phyloP scores from a whole-genome alignment of 2,888 invertebrate genomes.

The Rapana venosa region DNA sequence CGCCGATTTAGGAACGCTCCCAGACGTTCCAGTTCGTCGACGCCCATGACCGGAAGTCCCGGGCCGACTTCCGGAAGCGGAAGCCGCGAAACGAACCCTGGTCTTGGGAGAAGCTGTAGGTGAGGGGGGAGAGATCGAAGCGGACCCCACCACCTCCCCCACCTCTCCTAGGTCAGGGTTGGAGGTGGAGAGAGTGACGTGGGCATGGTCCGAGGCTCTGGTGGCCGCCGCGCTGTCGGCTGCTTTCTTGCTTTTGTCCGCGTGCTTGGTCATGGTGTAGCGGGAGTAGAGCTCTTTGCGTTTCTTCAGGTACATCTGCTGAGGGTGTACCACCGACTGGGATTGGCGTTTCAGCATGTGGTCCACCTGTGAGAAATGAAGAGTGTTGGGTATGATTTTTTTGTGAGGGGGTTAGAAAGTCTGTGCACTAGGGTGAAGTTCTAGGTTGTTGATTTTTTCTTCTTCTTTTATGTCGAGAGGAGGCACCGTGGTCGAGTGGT shows the following conservation, averaged over 20 bases:
- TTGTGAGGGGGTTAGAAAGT: too few relatives aligned
- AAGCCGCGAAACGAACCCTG: constrained; percentile 19
- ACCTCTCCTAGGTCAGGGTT: neutral
- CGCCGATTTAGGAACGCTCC: neutral
- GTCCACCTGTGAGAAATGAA: constrained; percentile 13
- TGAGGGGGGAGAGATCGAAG: neutral
- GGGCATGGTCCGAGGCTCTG: neutral
- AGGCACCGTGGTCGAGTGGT: too few relatives aligned
- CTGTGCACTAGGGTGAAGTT: too few relatives aligned
- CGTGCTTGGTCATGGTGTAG: constrained; percentile 28
- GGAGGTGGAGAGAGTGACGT: neutral
- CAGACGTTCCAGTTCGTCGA: neutral
- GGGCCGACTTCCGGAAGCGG: constrained; percentile 19
- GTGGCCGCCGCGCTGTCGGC: neutral
- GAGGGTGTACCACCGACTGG: neutral
- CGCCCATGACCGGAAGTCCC: constrained; percentile 16
- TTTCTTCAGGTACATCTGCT: constrained; percentile 45
- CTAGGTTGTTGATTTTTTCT: too few relatives aligned
- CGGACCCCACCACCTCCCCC: neutral
- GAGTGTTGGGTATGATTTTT: too few relatives aligned
- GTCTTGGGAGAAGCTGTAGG: constrained; percentile 27
- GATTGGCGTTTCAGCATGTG: constrained; percentile 31
- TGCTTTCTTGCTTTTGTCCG: constrained; percentile 5
- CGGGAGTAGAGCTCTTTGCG: constrained; percentile 25
- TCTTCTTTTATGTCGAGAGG: too few relatives aligned